phyloP scores from a whole-genome alignment of 2,113 vertebrate genomes.

The Limnothrissa miodon region DNA sequence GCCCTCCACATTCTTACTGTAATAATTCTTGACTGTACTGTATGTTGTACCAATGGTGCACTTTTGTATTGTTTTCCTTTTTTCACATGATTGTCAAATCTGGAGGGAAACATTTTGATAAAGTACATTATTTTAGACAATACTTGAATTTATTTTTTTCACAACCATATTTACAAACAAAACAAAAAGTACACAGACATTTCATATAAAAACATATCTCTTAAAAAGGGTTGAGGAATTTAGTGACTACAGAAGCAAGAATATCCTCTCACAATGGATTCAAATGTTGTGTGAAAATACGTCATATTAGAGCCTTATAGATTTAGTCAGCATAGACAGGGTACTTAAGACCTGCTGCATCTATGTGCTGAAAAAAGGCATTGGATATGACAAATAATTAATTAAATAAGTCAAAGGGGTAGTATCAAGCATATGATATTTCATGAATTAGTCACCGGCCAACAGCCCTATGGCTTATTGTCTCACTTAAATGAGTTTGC shows the following conservation, averaged over 20 bases:
- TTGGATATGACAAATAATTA: background rate
- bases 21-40: background rate
- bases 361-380: background rate
- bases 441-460: background rate
- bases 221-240: background rate
- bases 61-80: background rate
- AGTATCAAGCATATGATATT: background rate
- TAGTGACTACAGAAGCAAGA: background rate
- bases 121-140: conserved; percentile 39
- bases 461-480: background rate
- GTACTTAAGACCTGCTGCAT: background rate
- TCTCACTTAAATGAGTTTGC: background rate
- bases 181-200: background rate
- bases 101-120: conserved; percentile 42
- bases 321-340: background rate
- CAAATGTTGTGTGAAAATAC: background rate
- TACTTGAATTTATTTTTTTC: conserved; percentile 16
- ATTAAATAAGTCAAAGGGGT: too few relatives aligned
- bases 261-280: background rate
- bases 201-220: background rate
- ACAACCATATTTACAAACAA: conserved; percentile 45
- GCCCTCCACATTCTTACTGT: background rate
- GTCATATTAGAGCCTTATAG: background rate
- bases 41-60: background rate
- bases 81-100: conserved; percentile 14